phyloP scores from a whole-genome alignment of 2,113 vertebrate genomes.

The Choloepus hoffmanni region DNA sequence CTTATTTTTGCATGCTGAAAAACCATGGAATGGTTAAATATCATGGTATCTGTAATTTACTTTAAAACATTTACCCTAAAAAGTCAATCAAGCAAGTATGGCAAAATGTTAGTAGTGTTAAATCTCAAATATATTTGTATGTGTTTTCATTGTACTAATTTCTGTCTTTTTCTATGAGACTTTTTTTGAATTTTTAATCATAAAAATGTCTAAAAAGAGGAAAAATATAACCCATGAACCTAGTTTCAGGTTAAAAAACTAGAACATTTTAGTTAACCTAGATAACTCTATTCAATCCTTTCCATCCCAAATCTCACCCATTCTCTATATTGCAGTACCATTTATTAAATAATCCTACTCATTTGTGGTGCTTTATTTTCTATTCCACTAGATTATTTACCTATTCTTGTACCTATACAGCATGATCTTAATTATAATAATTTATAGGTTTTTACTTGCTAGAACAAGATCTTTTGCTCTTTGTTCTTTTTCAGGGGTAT shows the following conservation, averaged over 20 bases:
- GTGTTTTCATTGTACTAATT: not conserved
- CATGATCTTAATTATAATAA: not conserved
- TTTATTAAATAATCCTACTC: not conserved
- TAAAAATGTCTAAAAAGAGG: not conserved
- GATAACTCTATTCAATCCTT: not conserved
- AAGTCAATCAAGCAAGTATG: slow-evolving; percentile 1
- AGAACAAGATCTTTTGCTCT: not conserved
- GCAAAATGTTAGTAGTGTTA: slow-evolving; percentile 13
- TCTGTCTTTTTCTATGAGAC: not conserved
- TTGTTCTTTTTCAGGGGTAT: slow-evolving; percentile 29
- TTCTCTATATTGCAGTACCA: not conserved
- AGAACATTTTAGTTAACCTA: not conserved
- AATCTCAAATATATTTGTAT: not conserved
- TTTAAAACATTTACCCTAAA: slow-evolving; percentile 4
- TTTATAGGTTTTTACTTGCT: not conserved
- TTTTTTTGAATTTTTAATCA: not conserved
- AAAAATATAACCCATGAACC: not conserved
- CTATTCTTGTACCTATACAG: not conserved
- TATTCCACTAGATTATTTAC: not conserved
- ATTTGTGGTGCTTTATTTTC: not conserved
- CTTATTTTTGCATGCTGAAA: slow-evolving; percentile 15
- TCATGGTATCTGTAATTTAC: not conserved
- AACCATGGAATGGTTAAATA: not conserved
- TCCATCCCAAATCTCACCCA: not conserved
- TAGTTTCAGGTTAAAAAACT: not conserved